Conservation (phyloP, 2,797 vertebrate genomes). For the Crypturellus tataupa region DNA sequence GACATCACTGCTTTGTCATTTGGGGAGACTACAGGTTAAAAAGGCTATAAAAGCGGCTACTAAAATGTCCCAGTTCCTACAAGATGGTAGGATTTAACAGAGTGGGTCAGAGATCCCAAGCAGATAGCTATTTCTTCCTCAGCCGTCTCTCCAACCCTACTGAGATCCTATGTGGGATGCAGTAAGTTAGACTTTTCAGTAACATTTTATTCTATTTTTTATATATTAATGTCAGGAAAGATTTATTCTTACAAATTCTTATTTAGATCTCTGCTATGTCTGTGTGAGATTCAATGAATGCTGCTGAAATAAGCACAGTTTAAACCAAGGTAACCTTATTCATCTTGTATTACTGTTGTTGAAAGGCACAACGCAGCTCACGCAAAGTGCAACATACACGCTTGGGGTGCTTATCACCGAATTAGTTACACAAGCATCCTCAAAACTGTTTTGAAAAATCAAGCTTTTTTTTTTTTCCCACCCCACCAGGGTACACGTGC, state of each 20-base stretch:
- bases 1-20: not conserved
- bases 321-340: not conserved
- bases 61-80: not conserved
- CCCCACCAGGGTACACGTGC: not conserved
- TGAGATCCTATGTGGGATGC: not conserved
- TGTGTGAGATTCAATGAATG: not conserved
- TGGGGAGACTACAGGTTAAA: not conserved
- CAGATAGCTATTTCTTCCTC: not conserved
- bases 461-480: not conserved
- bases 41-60: not conserved
- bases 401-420: not conserved
- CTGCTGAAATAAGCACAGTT: not conserved
- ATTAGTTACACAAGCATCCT: not conserved
- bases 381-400: fast-evolving
- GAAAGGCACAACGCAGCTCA: not conserved
- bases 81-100: not conserved
- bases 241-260: not conserved
- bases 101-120: not conserved
- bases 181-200: not conserved
- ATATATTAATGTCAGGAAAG: not conserved
- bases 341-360: not conserved
- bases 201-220: not conserved
- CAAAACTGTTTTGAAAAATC: not conserved
- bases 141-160: not conserved
- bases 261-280: not conserved